Percentiles rank a stretch among this genome's conserved stretches.
Conservation (phyloP, 1,140 invertebrate species). For the Phthorimaea operculella region DNA sequence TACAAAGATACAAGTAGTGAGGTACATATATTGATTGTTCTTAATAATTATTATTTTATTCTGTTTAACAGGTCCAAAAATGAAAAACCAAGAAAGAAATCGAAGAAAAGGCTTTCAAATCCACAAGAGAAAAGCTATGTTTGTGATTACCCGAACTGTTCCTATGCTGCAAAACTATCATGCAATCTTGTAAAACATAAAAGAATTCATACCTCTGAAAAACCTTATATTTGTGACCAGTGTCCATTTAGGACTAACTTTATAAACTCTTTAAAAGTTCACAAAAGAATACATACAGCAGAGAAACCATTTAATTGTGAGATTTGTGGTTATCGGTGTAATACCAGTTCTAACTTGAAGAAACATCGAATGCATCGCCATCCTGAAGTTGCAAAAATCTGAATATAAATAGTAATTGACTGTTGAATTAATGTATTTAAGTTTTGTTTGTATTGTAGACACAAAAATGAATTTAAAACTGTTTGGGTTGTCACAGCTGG, state of each 20-base stretch:
- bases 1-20: no score
- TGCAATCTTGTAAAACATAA: slow-evolving; percentile 55
- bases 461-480: no score
- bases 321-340: slow-evolving; percentile 59
- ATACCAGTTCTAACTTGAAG: slow-evolving; percentile 64
- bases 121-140: slow-evolving; percentile 16
- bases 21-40: not conserved
- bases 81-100: not conserved
- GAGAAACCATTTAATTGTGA: slow-evolving; percentile 56
- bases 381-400: not conserved
- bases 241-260: slow-evolving; percentile 70
- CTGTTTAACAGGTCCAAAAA: not conserved
- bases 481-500: no score
- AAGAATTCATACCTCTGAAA: slow-evolving; percentile 69
- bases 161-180: slow-evolving; percentile 38
- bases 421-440: no score
- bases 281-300: slow-evolving; percentile 54
- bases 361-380: slow-evolving; percentile 49
- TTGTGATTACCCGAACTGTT: slow-evolving; percentile 39
- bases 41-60: not conserved
- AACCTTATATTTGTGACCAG: slow-evolving; percentile 75
- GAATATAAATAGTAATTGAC: no score
- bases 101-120: not conserved
- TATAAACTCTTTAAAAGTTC: slow-evolving; percentile 53
- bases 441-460: no score